These are phyloP conservation scores for Anagyrus pseudococci DNA, from an alignment of 2,888 invertebrate species.

Conservation along the genomic window DNA sequence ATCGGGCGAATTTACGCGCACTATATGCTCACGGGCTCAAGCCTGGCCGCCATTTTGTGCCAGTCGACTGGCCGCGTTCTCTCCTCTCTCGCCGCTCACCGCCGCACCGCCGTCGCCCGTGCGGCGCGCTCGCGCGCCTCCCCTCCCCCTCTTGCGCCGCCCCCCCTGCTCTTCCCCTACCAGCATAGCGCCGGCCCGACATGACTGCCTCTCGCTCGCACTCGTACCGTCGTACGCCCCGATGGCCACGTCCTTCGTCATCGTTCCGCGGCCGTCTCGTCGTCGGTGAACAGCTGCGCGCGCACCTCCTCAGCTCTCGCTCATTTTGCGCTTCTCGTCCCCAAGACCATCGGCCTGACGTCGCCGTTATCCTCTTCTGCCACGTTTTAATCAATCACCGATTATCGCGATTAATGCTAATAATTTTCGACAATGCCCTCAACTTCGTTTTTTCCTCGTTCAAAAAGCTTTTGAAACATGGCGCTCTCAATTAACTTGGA, in stretches of 20 bases:
- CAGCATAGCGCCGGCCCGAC: no score
- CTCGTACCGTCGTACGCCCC: no score
- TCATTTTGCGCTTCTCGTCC: not conserved
- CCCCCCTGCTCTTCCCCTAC: no score
- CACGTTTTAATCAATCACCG: no score
- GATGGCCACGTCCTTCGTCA: slow-evolving; percentile 36
- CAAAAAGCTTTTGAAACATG: no score
- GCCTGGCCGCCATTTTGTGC: slow-evolving; percentile 61
- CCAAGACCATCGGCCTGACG: no score
- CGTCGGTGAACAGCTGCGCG: no score
- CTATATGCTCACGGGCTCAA: slow-evolving; percentile 57
- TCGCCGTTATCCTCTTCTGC: not conserved
- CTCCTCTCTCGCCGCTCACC: slow-evolving; percentile 47
- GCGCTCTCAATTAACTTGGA: no score
- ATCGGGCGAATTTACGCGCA: slow-evolving; percentile 54
- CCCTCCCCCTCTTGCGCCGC: slow-evolving; percentile 46
- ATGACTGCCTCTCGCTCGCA: slow-evolving; percentile 14
- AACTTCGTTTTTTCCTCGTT: not conserved
- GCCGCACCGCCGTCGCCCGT: slow-evolving; percentile 26
- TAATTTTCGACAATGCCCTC: not conserved
- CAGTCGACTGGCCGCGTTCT: slow-evolving; percentile 50
- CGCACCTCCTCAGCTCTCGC: not conserved
- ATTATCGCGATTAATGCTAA: no score
- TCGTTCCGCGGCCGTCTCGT: slow-evolving; percentile 32
- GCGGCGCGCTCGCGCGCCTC: slow-evolving; percentile 31